A percentile compares a stretch with the other conserved stretches of the same genome.
Evolutionary conservation across 2,888 invertebrate species (phyloP).

Genomic region (Oscheius myriophilus): DNA sequence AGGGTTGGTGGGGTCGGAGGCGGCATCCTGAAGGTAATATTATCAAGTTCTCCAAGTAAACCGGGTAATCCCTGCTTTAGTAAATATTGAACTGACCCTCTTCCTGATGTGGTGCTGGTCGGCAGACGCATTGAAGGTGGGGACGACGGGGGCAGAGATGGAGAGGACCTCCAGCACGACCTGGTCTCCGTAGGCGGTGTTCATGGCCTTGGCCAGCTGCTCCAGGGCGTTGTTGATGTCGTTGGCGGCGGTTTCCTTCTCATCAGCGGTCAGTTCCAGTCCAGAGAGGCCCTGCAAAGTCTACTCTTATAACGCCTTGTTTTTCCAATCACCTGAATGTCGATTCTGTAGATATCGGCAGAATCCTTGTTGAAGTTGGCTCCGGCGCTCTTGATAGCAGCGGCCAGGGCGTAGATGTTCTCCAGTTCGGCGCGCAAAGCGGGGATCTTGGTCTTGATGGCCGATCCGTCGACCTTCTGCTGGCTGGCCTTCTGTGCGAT

Average conservation of each 20-base stretch:
- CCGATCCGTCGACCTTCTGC: slow-evolving; percentile 33
- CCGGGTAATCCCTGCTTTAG: too few species aligned
- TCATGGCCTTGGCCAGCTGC: slow-evolving; percentile 38
- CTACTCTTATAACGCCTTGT: background rate
- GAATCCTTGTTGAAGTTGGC: slow-evolving; percentile 36
- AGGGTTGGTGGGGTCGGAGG: background rate
- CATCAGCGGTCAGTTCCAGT: slow-evolving; percentile 23
- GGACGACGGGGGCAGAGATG: slow-evolving; percentile 13
- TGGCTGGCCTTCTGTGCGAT: slow-evolving; percentile 40
- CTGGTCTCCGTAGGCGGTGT: slow-evolving; percentile 47
- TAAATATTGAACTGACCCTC: slow-evolving; percentile 34
- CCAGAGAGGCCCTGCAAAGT: slow-evolving; percentile 18
- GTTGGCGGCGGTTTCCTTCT: slow-evolving; percentile 32
- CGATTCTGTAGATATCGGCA: slow-evolving; percentile 46
- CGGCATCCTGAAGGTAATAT: background rate
- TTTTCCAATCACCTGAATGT: slow-evolving; percentile 17
- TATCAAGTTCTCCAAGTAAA: too few species aligned
- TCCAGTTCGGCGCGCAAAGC: slow-evolving; percentile 42
- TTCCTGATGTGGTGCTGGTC: slow-evolving; percentile 40
- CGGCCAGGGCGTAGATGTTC: slow-evolving; percentile 41
- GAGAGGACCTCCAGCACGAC: slow-evolving; percentile 49
- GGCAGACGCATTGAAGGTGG: slow-evolving; percentile 20
- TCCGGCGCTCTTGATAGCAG: slow-evolving; percentile 43
- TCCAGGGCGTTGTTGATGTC: slow-evolving; percentile 42
- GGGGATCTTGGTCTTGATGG: slow-evolving; percentile 44